Percentiles rank a stretch among this genome's conserved stretches.
phyloP scores from a whole-genome alignment of 2,113 vertebrate species.

The Halichoeres trimaculatus region DNA sequence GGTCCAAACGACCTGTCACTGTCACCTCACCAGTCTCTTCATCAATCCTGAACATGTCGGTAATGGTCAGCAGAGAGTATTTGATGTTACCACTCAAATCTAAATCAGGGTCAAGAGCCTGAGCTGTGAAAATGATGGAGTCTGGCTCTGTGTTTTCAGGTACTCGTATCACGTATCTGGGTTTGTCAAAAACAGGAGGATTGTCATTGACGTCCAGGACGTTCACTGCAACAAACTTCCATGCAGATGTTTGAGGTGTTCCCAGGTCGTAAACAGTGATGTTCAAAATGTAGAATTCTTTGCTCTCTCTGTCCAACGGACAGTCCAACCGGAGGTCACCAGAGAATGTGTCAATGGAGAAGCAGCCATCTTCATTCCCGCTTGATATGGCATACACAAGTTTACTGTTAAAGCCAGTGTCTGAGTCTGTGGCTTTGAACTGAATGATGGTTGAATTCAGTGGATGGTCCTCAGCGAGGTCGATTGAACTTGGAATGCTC shows the following conservation, averaged over 20 bases:
- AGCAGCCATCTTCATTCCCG: conserved; percentile 94
- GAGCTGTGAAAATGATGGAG: conserved; percentile 85
- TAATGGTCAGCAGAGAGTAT: conserved; percentile 88
- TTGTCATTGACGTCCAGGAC: conserved; percentile 94
- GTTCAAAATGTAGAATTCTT: conserved; percentile 92
- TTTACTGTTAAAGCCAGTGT: conserved; percentile 90
- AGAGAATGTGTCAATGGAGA: conserved; percentile 88
- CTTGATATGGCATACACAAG: conserved; percentile 90
- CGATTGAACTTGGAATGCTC: conserved; percentile 88
- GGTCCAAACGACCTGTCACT: conserved; percentile 87
- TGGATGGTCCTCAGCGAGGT: conserved; percentile 85
- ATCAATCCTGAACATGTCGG: conserved; percentile 88
- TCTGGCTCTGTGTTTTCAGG: conserved; percentile 87
- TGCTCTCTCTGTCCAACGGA: conserved; percentile 90
- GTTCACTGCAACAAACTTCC: conserved; percentile 93
- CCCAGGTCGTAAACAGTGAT: conserved; percentile 94
- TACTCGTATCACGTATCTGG: conserved; percentile 86
- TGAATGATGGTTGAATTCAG: conserved; percentile 85
- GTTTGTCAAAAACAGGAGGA: conserved; percentile 88
- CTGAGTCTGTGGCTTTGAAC: conserved; percentile 88
- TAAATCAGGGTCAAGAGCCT: conserved; percentile 86
- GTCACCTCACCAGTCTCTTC: conserved; percentile 88
- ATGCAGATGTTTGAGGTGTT: conserved; percentile 88
- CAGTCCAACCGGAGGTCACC: conserved; percentile 89
- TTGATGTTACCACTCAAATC: conserved; percentile 86